Base-by-base conservation (phyloP, 2,888 invertebrate species). In the Aphidoletes aphidimyza region DNA sequence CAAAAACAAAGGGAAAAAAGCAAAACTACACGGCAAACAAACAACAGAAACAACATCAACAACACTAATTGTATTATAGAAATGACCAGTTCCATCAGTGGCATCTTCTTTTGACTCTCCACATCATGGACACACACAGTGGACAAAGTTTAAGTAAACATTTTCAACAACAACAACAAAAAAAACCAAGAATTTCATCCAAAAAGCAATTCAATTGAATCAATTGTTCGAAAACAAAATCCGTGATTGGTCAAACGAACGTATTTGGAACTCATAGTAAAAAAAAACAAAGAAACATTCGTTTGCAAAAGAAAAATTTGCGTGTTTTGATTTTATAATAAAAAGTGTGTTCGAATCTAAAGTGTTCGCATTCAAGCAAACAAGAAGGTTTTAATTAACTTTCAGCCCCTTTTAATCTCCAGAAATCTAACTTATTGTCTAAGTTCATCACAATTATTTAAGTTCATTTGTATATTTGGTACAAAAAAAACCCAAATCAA, bases 31-130 rank as follows among this genome's bases (percentile, higher is more conserved):
- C 3, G n/a, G n/a, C n/a, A 11, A 81, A 54, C 54, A 5, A 36
- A 78, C 1, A 81, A n/a, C 19, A 81, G 17, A 5, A 37, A 37
- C 6, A 36, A 69, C 30, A 69, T n/a, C n/a, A 17, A 14, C 30
- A 37, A 36, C n/a, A 81, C 6, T 9, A 81, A 37, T 37, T 81
- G 37, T 81, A 37, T 22, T 36, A 37, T 37, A 78, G 81, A 81
- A 81, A 37, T 81, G 37, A 81, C n/a, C 81, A 81, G 37, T 37
- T n/a, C 37, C 36, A 81, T 37, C 69, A 14, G 6, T 34, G 34
- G 34, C 11, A 69, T 69, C 54, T 54, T 54, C 54, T 54, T 69
- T 69, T 69, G 69, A 69, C 69, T 69, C 30, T 69, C 69, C 30
- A 14, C 69, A 69, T 69, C 69, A 26, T 14, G 34, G 30, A 26